phyloP scores from a whole-genome alignment of 2,888 invertebrate species.

The Mamestra brassicae region DNA sequence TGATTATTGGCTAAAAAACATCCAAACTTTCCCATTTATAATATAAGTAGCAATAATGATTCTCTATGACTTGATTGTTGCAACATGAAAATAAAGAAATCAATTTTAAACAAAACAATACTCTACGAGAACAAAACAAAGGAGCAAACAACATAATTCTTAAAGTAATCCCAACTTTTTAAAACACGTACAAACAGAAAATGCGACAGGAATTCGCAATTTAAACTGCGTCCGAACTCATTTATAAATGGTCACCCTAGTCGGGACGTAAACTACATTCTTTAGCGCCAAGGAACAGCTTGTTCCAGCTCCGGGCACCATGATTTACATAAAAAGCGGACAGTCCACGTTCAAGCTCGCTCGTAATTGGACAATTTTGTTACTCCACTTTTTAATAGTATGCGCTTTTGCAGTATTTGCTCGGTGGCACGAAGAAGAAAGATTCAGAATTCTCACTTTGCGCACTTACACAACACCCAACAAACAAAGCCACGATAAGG shows the following conservation, averaged over 20 bases:
- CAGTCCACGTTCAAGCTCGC: constrained; percentile 51
- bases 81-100: neutral
- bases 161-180: constrained; percentile 52
- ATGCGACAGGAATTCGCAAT: constrained; percentile 57
- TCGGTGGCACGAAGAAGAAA: neutral
- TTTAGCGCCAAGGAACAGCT: constrained; percentile 60
- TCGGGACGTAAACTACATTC: constrained; percentile 59
- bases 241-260: constrained; percentile 63
- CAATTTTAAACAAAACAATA: constrained; percentile 11
- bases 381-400: constrained; percentile 60
- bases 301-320: constrained; percentile 53
- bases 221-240: constrained; percentile 60
- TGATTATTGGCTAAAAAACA: no score
- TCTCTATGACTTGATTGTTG: neutral
- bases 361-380: constrained; percentile 65
- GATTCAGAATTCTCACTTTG: neutral
- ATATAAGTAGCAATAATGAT: neutral
- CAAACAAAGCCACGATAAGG: neutral
- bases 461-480: neutral
- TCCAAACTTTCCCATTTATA: neutral
- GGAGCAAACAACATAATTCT: constrained; percentile 33
- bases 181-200: constrained; percentile 55
- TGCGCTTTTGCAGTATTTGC: constrained; percentile 58
- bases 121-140: constrained; percentile 1
- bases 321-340: constrained; percentile 65